Percentiles rank a stretch among this genome's conserved stretches.
Conservation (phyloP, 1,140 invertebrate genomes). For the Pogonomyrmex californicus region DNA sequence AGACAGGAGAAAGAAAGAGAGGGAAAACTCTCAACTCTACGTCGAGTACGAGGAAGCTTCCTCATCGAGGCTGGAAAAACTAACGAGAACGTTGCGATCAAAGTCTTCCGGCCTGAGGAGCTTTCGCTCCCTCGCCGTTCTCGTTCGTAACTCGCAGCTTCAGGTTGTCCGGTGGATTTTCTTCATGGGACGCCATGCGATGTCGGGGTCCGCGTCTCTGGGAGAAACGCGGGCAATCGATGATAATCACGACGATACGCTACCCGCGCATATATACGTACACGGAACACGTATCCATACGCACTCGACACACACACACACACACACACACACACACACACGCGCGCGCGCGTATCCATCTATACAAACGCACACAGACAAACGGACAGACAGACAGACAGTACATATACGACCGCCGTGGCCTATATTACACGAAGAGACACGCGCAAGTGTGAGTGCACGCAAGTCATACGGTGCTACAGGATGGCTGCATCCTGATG, state of each 20-base stretch:
- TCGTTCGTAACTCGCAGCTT: conserved; percentile 48
- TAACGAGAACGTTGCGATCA: conserved; percentile 39
- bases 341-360: background rate
- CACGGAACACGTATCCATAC: background rate
- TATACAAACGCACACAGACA: background rate
- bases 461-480: conserved; percentile 42
- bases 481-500: conserved; percentile 33
- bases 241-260: conserved; percentile 42
- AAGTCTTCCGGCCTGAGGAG: conserved; percentile 27
- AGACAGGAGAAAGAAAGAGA: background rate
- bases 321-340: conserved; percentile 40
- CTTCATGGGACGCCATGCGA: conserved; percentile 48
- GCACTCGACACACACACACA: background rate
- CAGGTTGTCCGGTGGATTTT: conserved; percentile 50
- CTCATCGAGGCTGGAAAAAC: conserved; percentile 46
- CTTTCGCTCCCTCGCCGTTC: conserved; percentile 8
- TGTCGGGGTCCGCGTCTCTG: conserved; percentile 25
- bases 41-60: conserved; percentile 64
- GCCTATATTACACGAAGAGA: conserved; percentile 72
- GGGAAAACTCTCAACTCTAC: conserved; percentile 58
- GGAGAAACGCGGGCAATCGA: conserved; percentile 41
- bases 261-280: conserved; percentile 21
- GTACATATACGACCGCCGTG: conserved; percentile 70
- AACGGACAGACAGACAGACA: conserved; percentile 40
- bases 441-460: conserved; percentile 22